These are phyloP conservation scores for Solea senegalensis DNA, from an alignment of 2,113 vertebrate genomes.

Conservation along the genomic window DNA sequence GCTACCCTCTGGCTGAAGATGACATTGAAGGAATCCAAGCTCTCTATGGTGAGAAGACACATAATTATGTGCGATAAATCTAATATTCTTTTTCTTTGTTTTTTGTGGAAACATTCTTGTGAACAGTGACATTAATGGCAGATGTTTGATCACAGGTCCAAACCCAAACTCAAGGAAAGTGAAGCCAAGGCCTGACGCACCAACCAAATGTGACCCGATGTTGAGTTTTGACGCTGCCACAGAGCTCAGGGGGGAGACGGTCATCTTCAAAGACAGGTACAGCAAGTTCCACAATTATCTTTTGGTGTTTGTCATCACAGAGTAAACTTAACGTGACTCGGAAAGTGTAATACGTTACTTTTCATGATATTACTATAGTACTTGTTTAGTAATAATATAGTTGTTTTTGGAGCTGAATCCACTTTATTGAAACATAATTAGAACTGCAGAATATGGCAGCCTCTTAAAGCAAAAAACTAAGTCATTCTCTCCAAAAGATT, in stretches of 20 bases:
- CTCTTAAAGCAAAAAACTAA: too few relatives aligned
- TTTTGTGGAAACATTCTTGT: too few relatives aligned
- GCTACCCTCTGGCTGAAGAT: conserved; percentile 87
- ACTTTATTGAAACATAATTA: too few relatives aligned
- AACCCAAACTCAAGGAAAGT: conserved; percentile 72
- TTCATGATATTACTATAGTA: too few relatives aligned
- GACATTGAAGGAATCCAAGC: conserved; percentile 93
- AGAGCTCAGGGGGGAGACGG: conserved; percentile 81
- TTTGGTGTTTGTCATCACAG: not conserved
- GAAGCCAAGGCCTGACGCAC: conserved; percentile 80
- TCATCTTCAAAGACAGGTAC: conserved; percentile 85
- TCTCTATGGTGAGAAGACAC: conserved; percentile 86
- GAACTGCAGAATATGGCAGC: too few relatives aligned
- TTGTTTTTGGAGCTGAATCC: too few relatives aligned
- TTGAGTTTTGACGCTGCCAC: conserved; percentile 81
- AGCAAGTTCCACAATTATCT: not conserved
- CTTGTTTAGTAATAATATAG: too few relatives aligned
- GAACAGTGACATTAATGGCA: not conserved
- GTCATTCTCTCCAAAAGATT: too few relatives aligned
- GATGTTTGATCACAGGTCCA: conserved; percentile 63
- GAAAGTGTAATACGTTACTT: too few relatives aligned
- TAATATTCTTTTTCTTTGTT: not conserved
- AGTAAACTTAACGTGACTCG: not conserved
- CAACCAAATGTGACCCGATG: conserved; percentile 79
- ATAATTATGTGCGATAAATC: not conserved